Base-by-base conservation (phyloP, 2,797 vertebrate species). In the Lophius americanus region DNA sequence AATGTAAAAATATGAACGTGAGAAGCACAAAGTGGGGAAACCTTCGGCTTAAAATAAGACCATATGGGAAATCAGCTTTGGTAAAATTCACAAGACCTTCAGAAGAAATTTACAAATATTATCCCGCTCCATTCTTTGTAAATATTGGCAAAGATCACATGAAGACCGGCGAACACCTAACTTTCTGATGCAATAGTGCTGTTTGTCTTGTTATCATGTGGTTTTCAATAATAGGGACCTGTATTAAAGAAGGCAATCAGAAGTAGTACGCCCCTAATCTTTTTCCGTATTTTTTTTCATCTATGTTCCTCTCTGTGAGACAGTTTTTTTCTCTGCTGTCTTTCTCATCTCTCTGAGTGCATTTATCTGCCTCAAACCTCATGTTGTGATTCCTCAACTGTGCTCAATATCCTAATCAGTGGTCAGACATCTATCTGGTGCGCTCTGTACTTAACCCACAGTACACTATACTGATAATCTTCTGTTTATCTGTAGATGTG, bases 401-500 rank as follows among this genome's bases (percentile, higher is more conserved):
- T n/a, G 12, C 57, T 42, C n/a, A 36, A 51, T 50, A 58, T 69
- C 60, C 65, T 43, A 51, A 69, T 56, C 60, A 23, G 5, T 35
- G 32, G 36, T 55, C 47, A 47, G 41, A 63, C 73, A 9, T 61
- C 51, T 38, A 56, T 78, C 56, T 66, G 62, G 1, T 70, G 39
- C 59, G 32, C 2, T 12, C 52, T 49, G 36, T 23, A 14, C 44
- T 60, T 39, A 32, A 52, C 23, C 37, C 46, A 12, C 57, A 50
- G 10, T 54, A 12, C 36, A 12, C 39, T 53, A 36, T 60, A 64
- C 37, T 12, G 61, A 65, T 68, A 86, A 85, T 78, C 77, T 70
- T 55, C 55, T 79, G 32, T 81, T 82, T 73, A 55, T 81, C 42
- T 75, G 61, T 65, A 7, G 37, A 12, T 60, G 43, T 59, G 55